Percentiles rank a stretch among this genome's conserved stretches.
phyloP scores from a whole-genome alignment of 35 echinoderm and acorn worm species.

The Antedon bifida region DNA sequence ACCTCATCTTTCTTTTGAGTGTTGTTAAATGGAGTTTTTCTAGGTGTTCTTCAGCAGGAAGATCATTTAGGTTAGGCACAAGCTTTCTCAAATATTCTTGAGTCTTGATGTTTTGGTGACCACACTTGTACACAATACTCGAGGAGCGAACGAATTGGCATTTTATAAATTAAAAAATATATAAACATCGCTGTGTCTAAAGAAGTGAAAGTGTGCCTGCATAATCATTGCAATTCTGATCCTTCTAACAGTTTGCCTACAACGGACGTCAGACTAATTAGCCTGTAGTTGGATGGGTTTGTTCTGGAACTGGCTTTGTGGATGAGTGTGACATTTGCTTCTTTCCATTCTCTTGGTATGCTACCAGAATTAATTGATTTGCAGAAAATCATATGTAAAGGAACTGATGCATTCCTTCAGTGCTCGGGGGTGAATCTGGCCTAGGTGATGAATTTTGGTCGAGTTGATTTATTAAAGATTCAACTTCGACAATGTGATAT shows the following conservation, averaged over 20 bases:
- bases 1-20: conserved; percentile 15
- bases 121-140: neutral
- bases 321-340: neutral
- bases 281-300: neutral
- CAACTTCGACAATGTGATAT: neutral
- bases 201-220: neutral
- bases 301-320: neutral
- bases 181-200: neutral
- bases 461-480: neutral
- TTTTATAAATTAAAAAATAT: neutral
- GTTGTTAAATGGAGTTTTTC: neutral
- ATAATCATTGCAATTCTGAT: neutral
- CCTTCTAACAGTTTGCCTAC: neutral
- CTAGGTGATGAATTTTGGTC: neutral
- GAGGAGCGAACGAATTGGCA: neutral
- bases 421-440: neutral
- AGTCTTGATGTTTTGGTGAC: neutral
- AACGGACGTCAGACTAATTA: neutral
- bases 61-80: conserved; percentile 7
- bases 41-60: conserved; percentile 17
- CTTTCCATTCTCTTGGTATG: neutral
- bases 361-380: neutral
- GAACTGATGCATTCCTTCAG: neutral
- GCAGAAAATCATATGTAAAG: neutral
- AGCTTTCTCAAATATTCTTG: neutral